Conservation (phyloP, 2,113 vertebrate genomes). For the Sylvia atricapilla region DNA sequence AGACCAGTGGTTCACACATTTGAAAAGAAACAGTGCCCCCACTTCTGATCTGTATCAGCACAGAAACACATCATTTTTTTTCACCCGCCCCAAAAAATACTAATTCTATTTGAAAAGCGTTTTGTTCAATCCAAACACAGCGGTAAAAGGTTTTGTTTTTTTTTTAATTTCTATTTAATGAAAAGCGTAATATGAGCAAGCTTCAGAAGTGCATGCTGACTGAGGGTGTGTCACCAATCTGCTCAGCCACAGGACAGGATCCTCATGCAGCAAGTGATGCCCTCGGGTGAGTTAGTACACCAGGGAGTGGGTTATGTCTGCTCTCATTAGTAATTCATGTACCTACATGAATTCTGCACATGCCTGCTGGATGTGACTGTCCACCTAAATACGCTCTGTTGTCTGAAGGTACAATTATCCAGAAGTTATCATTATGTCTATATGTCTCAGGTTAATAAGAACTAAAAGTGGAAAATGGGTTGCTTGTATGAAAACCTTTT, state of each 20-base stretch:
- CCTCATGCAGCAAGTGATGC: neutral
- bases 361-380: neutral
- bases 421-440: neutral
- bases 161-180: neutral
- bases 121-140: slow-evolving; percentile 16
- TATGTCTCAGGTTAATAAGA: neutral
- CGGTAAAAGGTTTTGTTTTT: neutral
- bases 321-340: neutral
- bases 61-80: neutral
- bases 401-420: neutral
- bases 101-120: neutral
- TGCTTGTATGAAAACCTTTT: neutral
- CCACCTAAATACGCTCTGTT: neutral
- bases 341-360: neutral
- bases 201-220: slow-evolving; percentile 30
- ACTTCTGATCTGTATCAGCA: slow-evolving; percentile 2
- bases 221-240: neutral
- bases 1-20: slow-evolving; percentile 17
- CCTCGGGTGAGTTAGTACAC: neutral
- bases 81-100: neutral
- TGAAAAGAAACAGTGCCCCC: neutral
- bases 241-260: neutral
- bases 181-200: slow-evolving; percentile 16
- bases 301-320: neutral
- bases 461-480: neutral